A percentile compares a stretch with the other conserved stretches of the same genome.
These are phyloP conservation scores for Drosophila diplacantha DNA, from an alignment of 2,888 invertebrate genomes.

Conservation along the genomic window DNA sequence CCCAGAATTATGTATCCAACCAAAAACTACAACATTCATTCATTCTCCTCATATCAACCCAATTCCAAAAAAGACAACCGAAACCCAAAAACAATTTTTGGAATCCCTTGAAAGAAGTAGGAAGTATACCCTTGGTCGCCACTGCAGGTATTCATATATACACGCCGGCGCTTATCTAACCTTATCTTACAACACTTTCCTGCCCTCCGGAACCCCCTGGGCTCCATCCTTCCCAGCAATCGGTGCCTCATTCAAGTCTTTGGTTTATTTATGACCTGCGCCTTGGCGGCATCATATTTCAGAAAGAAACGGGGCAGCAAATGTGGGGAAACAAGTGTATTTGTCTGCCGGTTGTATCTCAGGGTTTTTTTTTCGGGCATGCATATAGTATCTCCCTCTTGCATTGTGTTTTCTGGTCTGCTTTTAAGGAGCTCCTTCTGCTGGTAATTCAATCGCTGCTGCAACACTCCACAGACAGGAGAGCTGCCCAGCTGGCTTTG, in stretches of 20 bases:
- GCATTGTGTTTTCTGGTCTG: constrained; percentile 31
- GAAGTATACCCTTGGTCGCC: constrained; percentile 18
- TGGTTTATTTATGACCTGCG: constrained; percentile 66
- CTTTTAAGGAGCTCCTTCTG: constrained; percentile 21
- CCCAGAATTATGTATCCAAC: constrained; percentile 9
- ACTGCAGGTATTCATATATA: constrained; percentile 22
- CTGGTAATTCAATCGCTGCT: constrained; percentile 61
- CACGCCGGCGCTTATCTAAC: constrained; percentile 64
- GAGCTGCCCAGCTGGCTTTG: constrained; percentile 61
- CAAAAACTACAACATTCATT: constrained; percentile 27
- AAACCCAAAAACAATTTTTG: background rate
- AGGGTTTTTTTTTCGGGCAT: constrained; percentile 11
- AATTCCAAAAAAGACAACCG: constrained; percentile 4
- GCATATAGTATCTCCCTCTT: constrained; percentile 10
- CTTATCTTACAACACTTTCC: constrained; percentile 69
- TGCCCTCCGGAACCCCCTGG: constrained; percentile 22
- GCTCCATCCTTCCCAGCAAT: constrained; percentile 18
- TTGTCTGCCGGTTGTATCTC: constrained; percentile 46
- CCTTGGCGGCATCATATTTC: constrained; percentile 69
- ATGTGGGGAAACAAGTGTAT: constrained; percentile 62
- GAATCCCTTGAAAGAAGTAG: constrained; percentile 6
- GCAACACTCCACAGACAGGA: constrained; percentile 44
- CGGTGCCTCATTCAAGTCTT: constrained; percentile 32
- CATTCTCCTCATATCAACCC: constrained; percentile 17
- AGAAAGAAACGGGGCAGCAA: constrained; percentile 38